A percentile compares a stretch with the other conserved stretches of the same genome.
These are phyloP conservation scores for Epsilonema sp. DNA, from an alignment of 2,888 invertebrate genomes.

Conservation along the genomic window DNA sequence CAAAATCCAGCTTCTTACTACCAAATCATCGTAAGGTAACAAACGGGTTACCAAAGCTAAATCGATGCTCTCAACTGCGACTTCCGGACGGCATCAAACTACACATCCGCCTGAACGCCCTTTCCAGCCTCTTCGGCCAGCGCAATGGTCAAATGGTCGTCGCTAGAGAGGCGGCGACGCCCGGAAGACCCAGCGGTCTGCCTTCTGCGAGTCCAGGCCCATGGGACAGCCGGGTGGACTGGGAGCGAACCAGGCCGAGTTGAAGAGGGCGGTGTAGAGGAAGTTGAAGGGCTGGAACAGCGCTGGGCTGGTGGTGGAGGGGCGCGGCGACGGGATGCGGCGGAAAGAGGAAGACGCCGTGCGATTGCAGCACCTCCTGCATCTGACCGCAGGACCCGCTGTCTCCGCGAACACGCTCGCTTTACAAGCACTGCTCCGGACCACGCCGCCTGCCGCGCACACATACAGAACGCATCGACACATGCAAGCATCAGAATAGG, in stretches of 20 bases:
- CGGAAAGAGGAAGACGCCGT: slow-evolving; percentile 45
- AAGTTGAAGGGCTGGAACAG: slow-evolving; percentile 31
- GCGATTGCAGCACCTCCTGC: slow-evolving; percentile 47
- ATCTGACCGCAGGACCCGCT: too few relatives aligned
- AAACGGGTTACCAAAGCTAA: too few relatives aligned
- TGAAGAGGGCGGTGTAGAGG: slow-evolving; percentile 33
- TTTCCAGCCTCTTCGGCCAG: slow-evolving; percentile 57
- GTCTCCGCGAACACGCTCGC: too few relatives aligned
- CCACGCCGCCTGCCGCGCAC: too few relatives aligned
- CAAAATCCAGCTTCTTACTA: too few relatives aligned
- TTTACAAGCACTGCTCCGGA: too few relatives aligned
- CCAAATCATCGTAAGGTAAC: too few relatives aligned
- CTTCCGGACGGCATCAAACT: too few relatives aligned
- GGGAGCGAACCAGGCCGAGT: slow-evolving; percentile 31
- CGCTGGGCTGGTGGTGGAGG: slow-evolving; percentile 34
- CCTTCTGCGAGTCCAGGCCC: slow-evolving; percentile 20
- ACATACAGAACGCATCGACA: too few relatives aligned
- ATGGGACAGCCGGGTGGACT: slow-evolving; percentile 30
- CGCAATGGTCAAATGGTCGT: slow-evolving; percentile 57
- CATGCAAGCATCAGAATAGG: too few relatives aligned
- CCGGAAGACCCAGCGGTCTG: slow-evolving; percentile 33
- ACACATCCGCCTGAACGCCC: slow-evolving; percentile 49
- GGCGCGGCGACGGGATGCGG: slow-evolving; percentile 33
- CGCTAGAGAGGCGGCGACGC: slow-evolving; percentile 48
- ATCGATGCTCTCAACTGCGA: too few relatives aligned